A percentile compares a stretch with the other conserved stretches of the same genome.
These are phyloP conservation scores for Harpegnathos saltator DNA, from an alignment of 1,140 invertebrate species.

Conservation along the genomic window DNA sequence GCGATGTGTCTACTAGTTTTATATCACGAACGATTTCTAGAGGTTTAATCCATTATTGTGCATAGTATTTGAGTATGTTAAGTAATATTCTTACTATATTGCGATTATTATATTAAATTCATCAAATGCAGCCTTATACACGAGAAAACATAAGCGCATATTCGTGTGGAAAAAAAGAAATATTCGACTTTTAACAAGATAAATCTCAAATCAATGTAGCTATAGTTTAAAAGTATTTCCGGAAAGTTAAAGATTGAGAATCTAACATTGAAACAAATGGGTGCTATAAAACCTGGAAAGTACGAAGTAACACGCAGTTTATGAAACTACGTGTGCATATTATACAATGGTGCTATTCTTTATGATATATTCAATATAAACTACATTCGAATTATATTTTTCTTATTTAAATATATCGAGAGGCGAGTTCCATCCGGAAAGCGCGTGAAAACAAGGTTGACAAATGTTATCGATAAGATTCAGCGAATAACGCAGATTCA, in stretches of 20 bases:
- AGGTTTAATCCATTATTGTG: neutral
- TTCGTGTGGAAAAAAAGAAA: no score
- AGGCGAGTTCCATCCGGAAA: neutral
- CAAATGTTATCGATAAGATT: neutral
- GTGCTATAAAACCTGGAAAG: conserved; percentile 30
- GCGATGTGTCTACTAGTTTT: neutral
- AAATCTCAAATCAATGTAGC: no score
- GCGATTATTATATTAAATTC: neutral
- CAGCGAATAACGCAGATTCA: conserved; percentile 8
- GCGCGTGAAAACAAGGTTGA: neutral
- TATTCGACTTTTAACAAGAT: no score
- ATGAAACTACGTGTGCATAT: conserved; percentile 5
- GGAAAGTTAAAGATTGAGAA: neutral
- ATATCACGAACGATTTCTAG: conserved; percentile 2
- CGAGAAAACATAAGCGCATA: neutral
- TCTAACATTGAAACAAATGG: neutral
- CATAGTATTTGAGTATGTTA: conserved; percentile 41
- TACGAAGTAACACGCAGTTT: conserved; percentile 8
- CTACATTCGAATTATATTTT: neutral
- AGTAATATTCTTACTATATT: neutral
- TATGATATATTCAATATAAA: neutral
- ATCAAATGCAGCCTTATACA: neutral
- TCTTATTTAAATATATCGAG: neutral
- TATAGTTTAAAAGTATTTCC: neutral
- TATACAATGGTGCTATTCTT: neutral